Evolutionary conservation across 2,113 vertebrate species (phyloP).

Genomic region (Diadophis punctatus): DNA sequence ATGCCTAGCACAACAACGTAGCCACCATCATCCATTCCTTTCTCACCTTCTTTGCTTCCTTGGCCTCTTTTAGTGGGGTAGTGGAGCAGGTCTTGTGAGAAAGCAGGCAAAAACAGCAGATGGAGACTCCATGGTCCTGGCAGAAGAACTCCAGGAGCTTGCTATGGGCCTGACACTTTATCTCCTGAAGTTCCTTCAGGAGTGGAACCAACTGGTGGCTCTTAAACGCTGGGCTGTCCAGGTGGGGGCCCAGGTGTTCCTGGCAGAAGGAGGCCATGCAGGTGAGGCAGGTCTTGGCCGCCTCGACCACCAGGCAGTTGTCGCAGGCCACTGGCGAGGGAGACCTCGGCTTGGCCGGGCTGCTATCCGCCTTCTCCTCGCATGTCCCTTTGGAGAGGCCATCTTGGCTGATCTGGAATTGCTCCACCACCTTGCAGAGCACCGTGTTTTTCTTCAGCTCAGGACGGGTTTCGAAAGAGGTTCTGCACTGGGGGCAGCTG

Average conservation of each 20-base stretch:
- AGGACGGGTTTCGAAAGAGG: conserved; percentile 70
- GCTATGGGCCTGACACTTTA: conserved; percentile 79
- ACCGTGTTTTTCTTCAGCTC: conserved; percentile 89
- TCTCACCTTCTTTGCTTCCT: conserved; percentile 73
- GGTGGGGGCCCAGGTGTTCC: conserved; percentile 85
- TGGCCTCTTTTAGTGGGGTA: conserved; percentile 68
- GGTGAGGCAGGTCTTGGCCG: conserved; percentile 83
- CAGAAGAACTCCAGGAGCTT: conserved; percentile 89
- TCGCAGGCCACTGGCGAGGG: conserved; percentile 69
- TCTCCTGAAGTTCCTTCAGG: conserved; percentile 70
- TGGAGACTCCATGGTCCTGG: conserved; percentile 64
- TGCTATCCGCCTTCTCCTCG: fast-evolving
- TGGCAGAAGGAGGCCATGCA: conserved; percentile 90
- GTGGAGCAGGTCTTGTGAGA: conserved; percentile 72
- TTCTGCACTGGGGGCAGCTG: conserved; percentile 85
- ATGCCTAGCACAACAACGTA: neutral
- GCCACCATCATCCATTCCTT: neutral
- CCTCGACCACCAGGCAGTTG: conserved; percentile 70
- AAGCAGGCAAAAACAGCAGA: conserved; percentile 86
- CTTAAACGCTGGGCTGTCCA: conserved; percentile 77
- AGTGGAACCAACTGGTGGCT: conserved; percentile 77
- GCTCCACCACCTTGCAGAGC: conserved; percentile 79
- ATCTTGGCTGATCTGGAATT: conserved; percentile 53
- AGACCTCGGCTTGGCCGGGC: fast-evolving
- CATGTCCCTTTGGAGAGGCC: neutral